Conservation (phyloP, 2,113 vertebrate genomes). For the Ciconia boyciana region DNA sequence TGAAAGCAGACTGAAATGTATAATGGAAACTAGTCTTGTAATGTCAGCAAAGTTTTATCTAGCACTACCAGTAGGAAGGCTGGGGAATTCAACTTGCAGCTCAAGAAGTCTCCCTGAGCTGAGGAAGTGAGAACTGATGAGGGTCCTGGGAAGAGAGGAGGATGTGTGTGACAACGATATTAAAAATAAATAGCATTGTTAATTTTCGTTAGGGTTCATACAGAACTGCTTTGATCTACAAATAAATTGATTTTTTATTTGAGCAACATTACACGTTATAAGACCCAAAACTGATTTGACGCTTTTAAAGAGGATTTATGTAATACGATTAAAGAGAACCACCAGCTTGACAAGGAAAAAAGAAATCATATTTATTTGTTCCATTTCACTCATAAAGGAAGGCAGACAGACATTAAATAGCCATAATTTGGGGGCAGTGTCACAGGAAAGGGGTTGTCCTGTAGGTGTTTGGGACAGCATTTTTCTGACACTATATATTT, state of each 20-base stretch:
- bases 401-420: not conserved
- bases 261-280: not conserved
- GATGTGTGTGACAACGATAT: not conserved
- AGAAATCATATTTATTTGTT: not conserved
- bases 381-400: slow-evolving; percentile 27
- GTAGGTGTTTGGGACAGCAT: not conserved
- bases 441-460: not conserved
- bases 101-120: not conserved
- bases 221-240: not conserved
- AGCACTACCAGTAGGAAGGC: not conserved
- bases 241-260: slow-evolving; percentile 30
- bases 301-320: slow-evolving; percentile 49
- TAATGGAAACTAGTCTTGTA: not conserved
- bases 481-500: not conserved
- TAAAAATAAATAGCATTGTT: slow-evolving; percentile 28
- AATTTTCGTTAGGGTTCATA: slow-evolving; percentile 22
- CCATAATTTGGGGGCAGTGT: not conserved
- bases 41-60: not conserved
- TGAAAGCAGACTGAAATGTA: not conserved
- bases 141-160: not conserved
- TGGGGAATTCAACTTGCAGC: not conserved
- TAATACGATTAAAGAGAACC: slow-evolving; percentile 46
- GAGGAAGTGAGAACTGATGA: not conserved
- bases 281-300: slow-evolving; percentile 1
- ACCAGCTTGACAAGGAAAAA: not conserved